Evolutionary conservation across 2,113 vertebrate genomes (phyloP).

Genomic region (Lophotis ruficrista): DNA sequence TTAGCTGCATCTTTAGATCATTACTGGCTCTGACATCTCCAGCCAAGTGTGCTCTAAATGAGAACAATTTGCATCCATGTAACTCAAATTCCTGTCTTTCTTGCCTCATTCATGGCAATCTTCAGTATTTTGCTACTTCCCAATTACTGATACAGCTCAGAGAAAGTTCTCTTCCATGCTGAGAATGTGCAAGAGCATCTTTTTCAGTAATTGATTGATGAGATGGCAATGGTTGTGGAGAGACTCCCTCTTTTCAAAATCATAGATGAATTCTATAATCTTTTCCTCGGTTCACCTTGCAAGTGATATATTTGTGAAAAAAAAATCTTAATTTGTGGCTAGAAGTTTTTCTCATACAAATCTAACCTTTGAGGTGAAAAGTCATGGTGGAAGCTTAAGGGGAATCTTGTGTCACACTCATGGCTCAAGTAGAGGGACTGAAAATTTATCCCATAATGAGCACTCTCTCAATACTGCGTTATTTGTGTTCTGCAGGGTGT

Average conservation of each 20-base stretch:
- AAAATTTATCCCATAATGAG: background rate
- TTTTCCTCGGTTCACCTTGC: background rate
- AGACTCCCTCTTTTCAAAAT: background rate
- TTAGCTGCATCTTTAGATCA: background rate
- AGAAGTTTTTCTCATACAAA: background rate
- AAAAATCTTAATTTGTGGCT: background rate
- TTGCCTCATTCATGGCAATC: background rate
- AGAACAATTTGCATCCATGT: background rate
- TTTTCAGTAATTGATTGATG: background rate
- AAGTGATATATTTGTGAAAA: background rate
- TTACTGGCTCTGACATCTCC: background rate
- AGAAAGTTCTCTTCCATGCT: background rate
- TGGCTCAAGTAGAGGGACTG: background rate
- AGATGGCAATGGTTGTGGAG: background rate
- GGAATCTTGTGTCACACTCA: background rate
- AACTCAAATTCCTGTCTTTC: background rate
- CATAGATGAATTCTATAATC: background rate
- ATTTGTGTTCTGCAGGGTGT: constrained; percentile 79
- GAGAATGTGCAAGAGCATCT: background rate
- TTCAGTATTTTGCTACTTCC: background rate
- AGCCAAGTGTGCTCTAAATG: background rate
- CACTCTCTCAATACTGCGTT: background rate
- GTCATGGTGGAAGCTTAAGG: background rate
- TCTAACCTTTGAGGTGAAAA: background rate
- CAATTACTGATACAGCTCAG: background rate